phyloP scores from a whole-genome alignment of 2,888 invertebrate species.

The Drosophila testacea region DNA sequence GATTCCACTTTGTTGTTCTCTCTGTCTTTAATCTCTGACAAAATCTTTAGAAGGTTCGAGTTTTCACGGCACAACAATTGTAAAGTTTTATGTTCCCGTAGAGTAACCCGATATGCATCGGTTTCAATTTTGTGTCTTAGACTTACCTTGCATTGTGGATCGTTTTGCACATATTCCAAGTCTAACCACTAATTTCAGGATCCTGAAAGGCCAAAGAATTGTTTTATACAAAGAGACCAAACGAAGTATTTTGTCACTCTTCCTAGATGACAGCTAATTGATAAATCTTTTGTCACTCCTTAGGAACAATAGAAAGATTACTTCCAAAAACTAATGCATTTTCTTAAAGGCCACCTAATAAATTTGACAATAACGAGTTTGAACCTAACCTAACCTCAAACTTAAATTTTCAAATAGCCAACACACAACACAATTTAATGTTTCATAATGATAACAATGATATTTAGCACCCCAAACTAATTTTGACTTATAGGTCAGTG shows the following conservation, averaged over 20 bases:
- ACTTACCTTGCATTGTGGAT: slow-evolving; percentile 26
- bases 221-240: not conserved
- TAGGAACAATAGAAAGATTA: slow-evolving; percentile 9
- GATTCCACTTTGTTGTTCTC: slow-evolving; percentile 5
- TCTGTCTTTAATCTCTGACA: slow-evolving; percentile 38
- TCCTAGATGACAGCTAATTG: slow-evolving; percentile 41
- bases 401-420: not conserved
- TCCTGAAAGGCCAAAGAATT: not conserved
- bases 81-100: slow-evolving; percentile 51
- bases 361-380: not conserved
- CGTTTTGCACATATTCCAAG: slow-evolving; percentile 37
- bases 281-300: slow-evolving; percentile 31
- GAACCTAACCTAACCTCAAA: not conserved
- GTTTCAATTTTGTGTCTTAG: slow-evolving; percentile 2
- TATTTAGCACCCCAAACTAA: no score
- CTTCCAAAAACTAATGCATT: not conserved
- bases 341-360: slow-evolving; percentile 1
- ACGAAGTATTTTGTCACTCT: slow-evolving; percentile 25
- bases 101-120: slow-evolving; percentile 54
- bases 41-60: slow-evolving; percentile 29
- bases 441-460: no score
- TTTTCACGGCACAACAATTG: slow-evolving; percentile 47
- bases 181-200: slow-evolving; percentile 30
- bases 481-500: no score
- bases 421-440: not conserved